Evolutionary conservation across 2,888 invertebrate species (phyloP).

Genomic region (Brenthis ino): DNA sequence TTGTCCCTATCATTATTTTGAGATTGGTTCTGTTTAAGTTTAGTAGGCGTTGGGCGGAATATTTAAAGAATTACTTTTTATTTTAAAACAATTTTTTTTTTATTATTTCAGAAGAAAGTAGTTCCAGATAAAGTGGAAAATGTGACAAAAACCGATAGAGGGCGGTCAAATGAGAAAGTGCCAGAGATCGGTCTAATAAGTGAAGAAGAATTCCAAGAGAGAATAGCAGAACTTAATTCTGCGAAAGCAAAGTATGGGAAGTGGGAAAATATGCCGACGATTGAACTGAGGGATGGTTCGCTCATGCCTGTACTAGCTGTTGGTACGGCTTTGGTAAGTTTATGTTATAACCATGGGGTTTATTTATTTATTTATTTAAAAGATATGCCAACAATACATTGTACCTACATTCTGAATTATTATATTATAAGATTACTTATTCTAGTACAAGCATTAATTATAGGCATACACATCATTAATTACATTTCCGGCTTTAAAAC

Average conservation of each 20-base stretch:
- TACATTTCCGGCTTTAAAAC: too few species aligned
- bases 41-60: too few species aligned
- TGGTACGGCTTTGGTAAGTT: conserved; percentile 68
- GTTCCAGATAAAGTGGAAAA: conserved; percentile 37
- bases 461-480: too few species aligned
- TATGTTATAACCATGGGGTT: neutral
- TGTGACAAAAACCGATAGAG: neutral
- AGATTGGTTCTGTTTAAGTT: too few species aligned
- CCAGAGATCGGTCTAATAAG: conserved; percentile 9
- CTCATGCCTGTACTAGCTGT: conserved; percentile 60
- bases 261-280: conserved; percentile 44
- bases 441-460: too few species aligned
- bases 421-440: too few species aligned
- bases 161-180: conserved; percentile 2
- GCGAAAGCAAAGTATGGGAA: conserved; percentile 52
- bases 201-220: conserved; percentile 47
- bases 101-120: conserved; percentile 52
- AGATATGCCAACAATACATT: too few species aligned
- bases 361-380: too few species aligned
- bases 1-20: too few species aligned
- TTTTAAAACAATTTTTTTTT: neutral
- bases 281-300: conserved; percentile 51
- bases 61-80: neutral
- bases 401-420: too few species aligned
- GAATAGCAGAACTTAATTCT: conserved; percentile 49